These are phyloP conservation scores for Drosophila ananassae DNA, from an alignment of 1,140 invertebrate genomes.

Conservation along the genomic window DNA sequence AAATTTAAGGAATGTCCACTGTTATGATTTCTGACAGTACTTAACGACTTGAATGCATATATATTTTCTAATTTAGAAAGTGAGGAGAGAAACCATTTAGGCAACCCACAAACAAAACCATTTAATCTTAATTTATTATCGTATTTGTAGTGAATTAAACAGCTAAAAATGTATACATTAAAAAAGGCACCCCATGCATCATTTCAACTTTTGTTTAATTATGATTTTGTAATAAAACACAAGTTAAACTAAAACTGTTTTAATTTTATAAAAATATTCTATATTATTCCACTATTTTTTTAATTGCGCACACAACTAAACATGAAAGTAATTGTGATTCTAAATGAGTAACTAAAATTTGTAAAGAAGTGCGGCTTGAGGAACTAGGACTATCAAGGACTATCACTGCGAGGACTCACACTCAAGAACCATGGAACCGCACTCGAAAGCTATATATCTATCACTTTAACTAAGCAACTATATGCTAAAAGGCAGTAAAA, in stretches of 20 bases:
- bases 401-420: constrained; percentile 1
- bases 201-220: constrained; percentile 54
- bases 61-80: constrained; percentile 39
- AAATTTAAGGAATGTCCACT: constrained; percentile 36
- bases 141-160: constrained; percentile 50
- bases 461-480: constrained; percentile 55
- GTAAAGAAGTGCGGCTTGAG: constrained; percentile 56
- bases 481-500: constrained; percentile 76
- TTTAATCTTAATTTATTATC: constrained; percentile 72
- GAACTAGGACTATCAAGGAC: constrained; percentile 6
- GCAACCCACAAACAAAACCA: constrained; percentile 26
- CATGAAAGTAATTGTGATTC: constrained; percentile 77
- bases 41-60: constrained; percentile 50
- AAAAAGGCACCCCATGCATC: constrained; percentile 37
- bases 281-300: constrained; percentile 19
- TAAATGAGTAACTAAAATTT: constrained; percentile 64
- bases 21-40: constrained; percentile 62
- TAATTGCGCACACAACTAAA: constrained; percentile 64
- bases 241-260: constrained; percentile 32
- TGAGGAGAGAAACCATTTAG: constrained; percentile 45
- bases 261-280: constrained; percentile 11
- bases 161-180: constrained; percentile 12
- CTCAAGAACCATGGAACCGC: not conserved
- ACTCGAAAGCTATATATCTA: not conserved
- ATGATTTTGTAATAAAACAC: constrained; percentile 62